A percentile compares a stretch with the other conserved stretches of the same genome.
Conservation (phyloP, 2,797 vertebrate species). For the Aldrovandia affinis region DNA sequence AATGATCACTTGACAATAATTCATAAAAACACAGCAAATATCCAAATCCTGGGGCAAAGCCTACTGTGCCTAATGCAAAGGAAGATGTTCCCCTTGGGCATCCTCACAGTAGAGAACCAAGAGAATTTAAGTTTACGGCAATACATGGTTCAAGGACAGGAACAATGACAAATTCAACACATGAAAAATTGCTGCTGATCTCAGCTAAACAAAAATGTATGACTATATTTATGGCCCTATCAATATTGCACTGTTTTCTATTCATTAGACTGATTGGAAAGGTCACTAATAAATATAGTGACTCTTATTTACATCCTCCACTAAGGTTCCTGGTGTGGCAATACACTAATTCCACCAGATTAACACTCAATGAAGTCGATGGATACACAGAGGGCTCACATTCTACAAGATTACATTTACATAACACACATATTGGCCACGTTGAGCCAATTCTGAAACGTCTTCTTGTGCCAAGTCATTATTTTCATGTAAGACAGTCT, state of each 20-base stretch:
- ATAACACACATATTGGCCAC: background rate
- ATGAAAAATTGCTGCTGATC: background rate
- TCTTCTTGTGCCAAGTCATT: background rate
- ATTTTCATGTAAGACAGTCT: background rate
- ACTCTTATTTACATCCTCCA: background rate
- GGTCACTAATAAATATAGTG: background rate
- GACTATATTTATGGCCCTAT: background rate
- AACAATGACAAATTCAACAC: background rate
- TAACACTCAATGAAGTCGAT: background rate
- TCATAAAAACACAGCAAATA: background rate
- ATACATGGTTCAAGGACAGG: background rate
- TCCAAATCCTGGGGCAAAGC: background rate
- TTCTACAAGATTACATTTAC: conserved; percentile 12
- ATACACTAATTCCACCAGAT: background rate
- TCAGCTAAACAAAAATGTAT: background rate
- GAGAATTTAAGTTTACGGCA: background rate
- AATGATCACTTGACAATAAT: background rate
- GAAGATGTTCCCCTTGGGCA: background rate
- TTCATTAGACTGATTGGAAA: background rate
- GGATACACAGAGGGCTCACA: background rate
- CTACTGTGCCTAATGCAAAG: background rate
- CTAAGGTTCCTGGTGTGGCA: background rate
- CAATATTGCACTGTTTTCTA: background rate
- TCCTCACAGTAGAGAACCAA: background rate
- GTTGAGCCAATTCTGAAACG: background rate